Conservation (phyloP, 1,140 invertebrate species). For the Sycobia sp. region DNA sequence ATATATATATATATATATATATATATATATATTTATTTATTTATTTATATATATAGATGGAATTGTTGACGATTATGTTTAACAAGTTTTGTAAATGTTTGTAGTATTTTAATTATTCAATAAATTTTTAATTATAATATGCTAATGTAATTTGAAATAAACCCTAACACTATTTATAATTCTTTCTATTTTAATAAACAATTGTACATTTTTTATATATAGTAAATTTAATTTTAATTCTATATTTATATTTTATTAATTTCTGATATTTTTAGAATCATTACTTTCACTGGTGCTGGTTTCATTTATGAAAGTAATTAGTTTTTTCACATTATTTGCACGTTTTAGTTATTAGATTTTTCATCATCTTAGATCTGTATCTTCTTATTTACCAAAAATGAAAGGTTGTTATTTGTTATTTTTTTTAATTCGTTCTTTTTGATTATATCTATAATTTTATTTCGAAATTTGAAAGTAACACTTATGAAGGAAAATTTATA, state of each 20-base stretch:
- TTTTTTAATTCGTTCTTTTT: slow-evolving; percentile 6
- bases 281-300: slow-evolving; percentile 34
- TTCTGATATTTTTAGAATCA: slow-evolving; percentile 13
- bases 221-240: neutral
- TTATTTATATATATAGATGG: too few relatives aligned
- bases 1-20: too few relatives aligned
- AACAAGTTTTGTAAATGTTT: too few relatives aligned
- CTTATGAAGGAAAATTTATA: slow-evolving; percentile 1
- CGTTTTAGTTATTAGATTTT: slow-evolving; percentile 22
- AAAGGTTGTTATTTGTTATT: too few relatives aligned
- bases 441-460: slow-evolving; percentile 1
- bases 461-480: neutral
- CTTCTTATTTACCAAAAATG: neutral
- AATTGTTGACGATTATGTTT: too few relatives aligned
- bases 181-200: too few relatives aligned
- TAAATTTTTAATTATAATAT: too few relatives aligned
- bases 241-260: slow-evolving; percentile 2
- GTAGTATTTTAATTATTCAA: too few relatives aligned
- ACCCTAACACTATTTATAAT: too few relatives aligned
- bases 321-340: slow-evolving; percentile 30
- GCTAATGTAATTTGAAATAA: too few relatives aligned
- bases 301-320: slow-evolving; percentile 32
- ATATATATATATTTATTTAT: too few relatives aligned
- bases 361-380: slow-evolving; percentile 7
- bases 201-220: neutral